Conservation (phyloP, 1,140 invertebrate species). For the Euwallacea similis region DNA sequence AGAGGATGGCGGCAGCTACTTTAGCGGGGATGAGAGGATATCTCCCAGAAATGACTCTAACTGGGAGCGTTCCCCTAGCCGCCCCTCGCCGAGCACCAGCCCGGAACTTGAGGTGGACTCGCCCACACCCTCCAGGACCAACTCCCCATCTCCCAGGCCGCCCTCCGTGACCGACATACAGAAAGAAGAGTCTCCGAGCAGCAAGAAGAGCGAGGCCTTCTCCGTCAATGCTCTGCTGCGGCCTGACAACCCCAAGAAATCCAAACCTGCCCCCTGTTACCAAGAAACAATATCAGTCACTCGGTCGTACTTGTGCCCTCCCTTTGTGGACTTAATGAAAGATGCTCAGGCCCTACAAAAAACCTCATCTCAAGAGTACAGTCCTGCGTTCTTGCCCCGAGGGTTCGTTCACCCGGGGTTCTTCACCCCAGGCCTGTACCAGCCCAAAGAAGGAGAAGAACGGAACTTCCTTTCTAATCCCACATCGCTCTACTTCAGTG, state of each 20-base stretch:
- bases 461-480: constrained; percentile 57
- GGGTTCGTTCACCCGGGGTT: constrained; percentile 53
- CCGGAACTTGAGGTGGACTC: constrained; percentile 73
- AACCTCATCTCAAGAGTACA: constrained; percentile 49
- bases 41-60: constrained; percentile 45
- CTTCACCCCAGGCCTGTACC: constrained; percentile 52
- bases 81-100: constrained; percentile 60
- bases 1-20: constrained; percentile 41
- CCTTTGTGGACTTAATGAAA: constrained; percentile 60
- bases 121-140: constrained; percentile 59
- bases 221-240: constrained; percentile 75
- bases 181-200: constrained; percentile 54
- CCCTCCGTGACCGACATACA: constrained; percentile 56
- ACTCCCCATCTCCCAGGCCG: constrained; percentile 55
- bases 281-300: constrained; percentile 60
- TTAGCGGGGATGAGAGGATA: constrained; percentile 45
- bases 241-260: constrained; percentile 70
- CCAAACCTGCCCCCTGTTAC: constrained; percentile 56
- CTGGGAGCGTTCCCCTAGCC: constrained; percentile 55
- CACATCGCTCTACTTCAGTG: constrained; percentile 65
- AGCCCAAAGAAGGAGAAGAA: constrained; percentile 55
- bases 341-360: constrained; percentile 54
- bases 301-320: constrained; percentile 65
- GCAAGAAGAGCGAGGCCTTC: constrained; percentile 74
- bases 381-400: constrained; percentile 49